phyloP scores from a whole-genome alignment of 2,888 invertebrate species.

The Augochlorella aurata region DNA sequence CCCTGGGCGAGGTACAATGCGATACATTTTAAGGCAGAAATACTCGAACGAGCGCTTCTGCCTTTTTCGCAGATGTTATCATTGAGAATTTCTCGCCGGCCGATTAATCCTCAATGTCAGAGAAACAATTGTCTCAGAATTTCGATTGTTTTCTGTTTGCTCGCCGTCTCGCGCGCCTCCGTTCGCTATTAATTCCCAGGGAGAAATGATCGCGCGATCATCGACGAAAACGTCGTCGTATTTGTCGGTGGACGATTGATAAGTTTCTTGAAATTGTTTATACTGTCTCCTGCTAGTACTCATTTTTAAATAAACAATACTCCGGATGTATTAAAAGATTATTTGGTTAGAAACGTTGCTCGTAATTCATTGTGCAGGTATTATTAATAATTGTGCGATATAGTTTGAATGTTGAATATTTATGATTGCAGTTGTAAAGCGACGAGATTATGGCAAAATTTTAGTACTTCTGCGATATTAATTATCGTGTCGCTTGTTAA shows the following conservation, averaged over 20 bases:
- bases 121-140: background rate
- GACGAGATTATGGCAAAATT: background rate
- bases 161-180: background rate
- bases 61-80: slow-evolving; percentile 17
- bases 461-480: background rate
- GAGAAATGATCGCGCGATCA: background rate
- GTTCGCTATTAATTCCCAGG: background rate
- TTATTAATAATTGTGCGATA: background rate
- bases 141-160: background rate
- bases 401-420: background rate
- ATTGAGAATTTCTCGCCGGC: background rate
- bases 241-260: background rate
- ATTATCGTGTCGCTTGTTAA: background rate
- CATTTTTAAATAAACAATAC: no score
- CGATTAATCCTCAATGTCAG: slow-evolving; percentile 1
- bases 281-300: no score
- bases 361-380: no score
- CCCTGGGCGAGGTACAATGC: background rate
- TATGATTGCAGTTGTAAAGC: background rate
- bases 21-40: slow-evolving; percentile 15
- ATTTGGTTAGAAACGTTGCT: background rate
- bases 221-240: background rate
- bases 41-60: slow-evolving; percentile 1
- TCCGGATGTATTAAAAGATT: no score
- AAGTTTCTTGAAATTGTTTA: no score